These are phyloP conservation scores for Cephus pulcher DNA, from an alignment of 2,888 invertebrate genomes.

Conservation along the genomic window DNA sequence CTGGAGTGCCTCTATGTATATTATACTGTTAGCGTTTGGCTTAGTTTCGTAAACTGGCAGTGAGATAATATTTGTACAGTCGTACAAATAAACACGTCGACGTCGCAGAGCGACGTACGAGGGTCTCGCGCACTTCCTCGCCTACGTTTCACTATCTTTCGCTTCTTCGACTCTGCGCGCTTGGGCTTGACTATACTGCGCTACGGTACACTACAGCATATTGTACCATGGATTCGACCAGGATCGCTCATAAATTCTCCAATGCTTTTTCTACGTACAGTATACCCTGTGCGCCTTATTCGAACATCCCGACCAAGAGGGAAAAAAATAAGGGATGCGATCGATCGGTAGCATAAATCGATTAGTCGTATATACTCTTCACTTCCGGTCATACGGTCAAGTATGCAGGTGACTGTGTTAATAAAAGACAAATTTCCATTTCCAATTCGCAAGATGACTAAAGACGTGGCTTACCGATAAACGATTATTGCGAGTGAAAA, in stretches of 20 bases:
- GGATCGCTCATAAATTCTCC: too few species aligned
- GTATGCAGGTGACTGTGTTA: neutral
- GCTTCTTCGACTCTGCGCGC: too few species aligned
- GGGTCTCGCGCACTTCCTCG: neutral
- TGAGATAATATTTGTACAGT: conserved; percentile 49
- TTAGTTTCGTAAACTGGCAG: conserved; percentile 44
- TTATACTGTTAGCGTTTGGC: conserved; percentile 30
- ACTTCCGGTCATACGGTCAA: too few species aligned
- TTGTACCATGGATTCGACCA: too few species aligned
- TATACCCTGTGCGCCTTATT: too few species aligned
- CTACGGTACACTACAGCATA: too few species aligned
- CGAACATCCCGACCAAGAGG: too few species aligned
- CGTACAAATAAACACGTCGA: conserved; percentile 42
- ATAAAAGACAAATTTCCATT: neutral
- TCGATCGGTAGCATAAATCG: too few species aligned
- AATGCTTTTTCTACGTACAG: too few species aligned
- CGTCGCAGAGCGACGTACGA: conserved; percentile 9
- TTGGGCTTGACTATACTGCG: too few species aligned
- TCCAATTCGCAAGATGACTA: neutral
- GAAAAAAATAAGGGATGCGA: too few species aligned
- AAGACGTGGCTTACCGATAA: neutral
- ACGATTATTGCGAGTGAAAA: neutral
- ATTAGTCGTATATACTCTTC: too few species aligned
- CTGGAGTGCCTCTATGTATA: conserved; percentile 20
- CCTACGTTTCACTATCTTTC: neutral